Conservation (phyloP, 1,140 invertebrate genomes). For the Drosophila biarmipes region DNA sequence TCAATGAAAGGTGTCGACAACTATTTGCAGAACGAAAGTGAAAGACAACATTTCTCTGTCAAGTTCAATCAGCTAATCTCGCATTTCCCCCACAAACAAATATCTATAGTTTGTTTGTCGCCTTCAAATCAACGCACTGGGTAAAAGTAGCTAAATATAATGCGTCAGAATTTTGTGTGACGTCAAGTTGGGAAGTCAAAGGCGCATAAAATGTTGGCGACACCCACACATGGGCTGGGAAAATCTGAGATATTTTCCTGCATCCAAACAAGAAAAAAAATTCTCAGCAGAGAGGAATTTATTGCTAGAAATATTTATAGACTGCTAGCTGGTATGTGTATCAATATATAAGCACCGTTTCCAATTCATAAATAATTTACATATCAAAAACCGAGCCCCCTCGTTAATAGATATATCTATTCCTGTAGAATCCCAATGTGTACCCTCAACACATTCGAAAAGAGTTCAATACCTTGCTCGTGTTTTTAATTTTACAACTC, state of each 20-base stretch:
- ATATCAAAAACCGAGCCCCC: slow-evolving; percentile 26
- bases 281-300: slow-evolving; percentile 14
- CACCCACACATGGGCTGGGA: slow-evolving; percentile 41
- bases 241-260: slow-evolving; percentile 27
- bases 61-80: slow-evolving; percentile 48
- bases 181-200: slow-evolving; percentile 45
- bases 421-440: neutral
- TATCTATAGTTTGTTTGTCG: slow-evolving; percentile 1
- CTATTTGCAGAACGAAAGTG: slow-evolving; percentile 18
- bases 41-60: slow-evolving; percentile 31
- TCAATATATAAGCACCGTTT: slow-evolving; percentile 3
- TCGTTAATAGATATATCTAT: neutral
- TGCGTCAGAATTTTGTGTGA: slow-evolving; percentile 44
- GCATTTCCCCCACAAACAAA: slow-evolving; percentile 2
- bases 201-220: slow-evolving; percentile 26
- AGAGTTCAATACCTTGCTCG: slow-evolving; percentile 20
- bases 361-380: slow-evolving; percentile 25
- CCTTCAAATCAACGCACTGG: neutral
- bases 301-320: slow-evolving; percentile 31
- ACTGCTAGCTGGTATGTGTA: neutral
- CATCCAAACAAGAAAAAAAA: neutral
- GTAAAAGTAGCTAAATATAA: slow-evolving; percentile 31
- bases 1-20: slow-evolving; percentile 38
- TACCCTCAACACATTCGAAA: slow-evolving; percentile 2
- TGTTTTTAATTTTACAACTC: slow-evolving; percentile 4